Conservation (phyloP, 1,140 invertebrate genomes). For the Popillia japonica region DNA sequence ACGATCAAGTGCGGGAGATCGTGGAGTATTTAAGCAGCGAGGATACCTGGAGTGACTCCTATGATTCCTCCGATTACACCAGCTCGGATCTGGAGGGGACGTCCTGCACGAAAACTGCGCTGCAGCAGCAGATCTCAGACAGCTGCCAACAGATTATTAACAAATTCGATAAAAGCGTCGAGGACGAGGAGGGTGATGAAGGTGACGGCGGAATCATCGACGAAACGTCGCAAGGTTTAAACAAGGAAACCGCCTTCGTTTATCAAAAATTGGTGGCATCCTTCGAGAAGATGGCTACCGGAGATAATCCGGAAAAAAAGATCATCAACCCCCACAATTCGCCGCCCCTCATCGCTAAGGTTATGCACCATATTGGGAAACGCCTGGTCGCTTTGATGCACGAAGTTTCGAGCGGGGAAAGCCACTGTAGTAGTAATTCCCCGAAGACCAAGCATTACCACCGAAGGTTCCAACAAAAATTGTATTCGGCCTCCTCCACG, state of each 20-base stretch:
- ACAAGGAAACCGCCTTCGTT: constrained; percentile 80
- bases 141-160: constrained; percentile 89
- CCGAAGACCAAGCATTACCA: constrained; percentile 65
- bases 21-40: constrained; percentile 91
- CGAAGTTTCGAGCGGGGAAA: constrained; percentile 82
- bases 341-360: constrained; percentile 87
- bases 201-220: constrained; percentile 67
- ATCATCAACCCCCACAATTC: constrained; percentile 72
- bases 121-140: constrained; percentile 86
- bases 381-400: constrained; percentile 91
- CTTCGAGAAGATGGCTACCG: constrained; percentile 74
- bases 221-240: constrained; percentile 66
- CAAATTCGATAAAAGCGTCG: constrained; percentile 75
- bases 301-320: constrained; percentile 59
- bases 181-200: constrained; percentile 63
- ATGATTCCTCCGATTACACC: constrained; percentile 89
- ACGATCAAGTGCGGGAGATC: constrained; percentile 89
- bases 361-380: constrained; percentile 91
- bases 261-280: constrained; percentile 85
- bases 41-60: constrained; percentile 92
- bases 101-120: constrained; percentile 69
- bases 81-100: constrained; percentile 86
- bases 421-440: constrained; percentile 62
- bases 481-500: constrained; percentile 71
- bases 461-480: constrained; percentile 65